Conservation (phyloP, 2,113 vertebrate genomes). For the Dipodomys merriami region DNA sequence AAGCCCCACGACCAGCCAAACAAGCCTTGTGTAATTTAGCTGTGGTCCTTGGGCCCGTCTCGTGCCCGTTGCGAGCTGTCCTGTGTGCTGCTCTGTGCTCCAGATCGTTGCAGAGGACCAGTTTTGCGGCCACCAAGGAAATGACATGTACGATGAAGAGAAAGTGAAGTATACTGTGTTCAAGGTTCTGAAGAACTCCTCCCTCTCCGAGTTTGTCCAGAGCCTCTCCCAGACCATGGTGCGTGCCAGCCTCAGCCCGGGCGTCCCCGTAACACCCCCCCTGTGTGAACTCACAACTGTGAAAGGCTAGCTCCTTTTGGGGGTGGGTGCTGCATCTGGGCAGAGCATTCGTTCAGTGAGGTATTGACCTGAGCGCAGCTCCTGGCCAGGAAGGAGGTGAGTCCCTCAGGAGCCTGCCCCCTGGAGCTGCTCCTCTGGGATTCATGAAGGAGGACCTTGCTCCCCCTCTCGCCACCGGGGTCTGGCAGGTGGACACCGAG, state of each 20-base stretch:
- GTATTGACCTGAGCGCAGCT: no score
- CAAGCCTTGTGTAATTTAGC: background rate
- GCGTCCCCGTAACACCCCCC: rapidly evolving
- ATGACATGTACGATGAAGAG: conserved; percentile 99
- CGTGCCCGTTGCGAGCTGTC: background rate
- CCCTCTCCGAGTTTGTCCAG: conserved; percentile 97
- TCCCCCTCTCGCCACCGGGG: no score
- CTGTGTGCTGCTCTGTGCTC: background rate
- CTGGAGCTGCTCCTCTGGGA: no score
- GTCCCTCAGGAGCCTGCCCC: no score
- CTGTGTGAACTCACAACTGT: no score
- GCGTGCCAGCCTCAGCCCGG: conserved; percentile 71
- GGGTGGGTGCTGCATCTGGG: background rate
- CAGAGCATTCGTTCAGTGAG: background rate
- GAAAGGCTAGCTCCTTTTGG: background rate
- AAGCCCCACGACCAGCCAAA: no score
- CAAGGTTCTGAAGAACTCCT: conserved; percentile 98
- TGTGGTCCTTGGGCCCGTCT: rapidly evolving
- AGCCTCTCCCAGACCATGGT: conserved; percentile 99
- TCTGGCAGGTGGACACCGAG: background rate
- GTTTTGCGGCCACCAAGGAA: conserved; percentile 99
- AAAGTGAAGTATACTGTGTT: conserved; percentile 99
- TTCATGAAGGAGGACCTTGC: background rate
- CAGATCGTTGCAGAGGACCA: conserved; percentile 99
- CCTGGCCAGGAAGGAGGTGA: no score